phyloP scores from a whole-genome alignment of 2,113 vertebrate genomes.

The Aegypius monachus region DNA sequence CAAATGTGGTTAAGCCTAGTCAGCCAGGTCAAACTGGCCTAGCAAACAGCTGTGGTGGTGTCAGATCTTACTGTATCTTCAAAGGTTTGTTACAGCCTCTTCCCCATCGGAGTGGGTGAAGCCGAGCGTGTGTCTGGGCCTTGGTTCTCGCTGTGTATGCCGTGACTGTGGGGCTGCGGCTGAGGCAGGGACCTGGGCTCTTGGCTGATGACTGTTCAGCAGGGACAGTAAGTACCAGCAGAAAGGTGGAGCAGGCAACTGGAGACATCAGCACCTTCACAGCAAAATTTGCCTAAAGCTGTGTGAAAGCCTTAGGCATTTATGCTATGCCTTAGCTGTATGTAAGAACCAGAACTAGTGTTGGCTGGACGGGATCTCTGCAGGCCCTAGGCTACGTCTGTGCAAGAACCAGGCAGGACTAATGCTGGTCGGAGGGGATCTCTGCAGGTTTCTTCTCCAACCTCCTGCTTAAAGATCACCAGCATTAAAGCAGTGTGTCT shows the following conservation, averaged over 20 bases:
- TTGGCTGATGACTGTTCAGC: not conserved
- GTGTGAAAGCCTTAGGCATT: not conserved
- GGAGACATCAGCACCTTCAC: not conserved
- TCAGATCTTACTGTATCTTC: not conserved
- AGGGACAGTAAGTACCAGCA: not conserved
- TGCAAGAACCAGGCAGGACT: not conserved
- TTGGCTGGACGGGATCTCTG: not conserved
- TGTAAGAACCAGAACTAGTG: not conserved
- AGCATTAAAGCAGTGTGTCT: not conserved
- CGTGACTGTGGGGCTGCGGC: not conserved
- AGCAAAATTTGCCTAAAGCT: not conserved
- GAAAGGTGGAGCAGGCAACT: not conserved
- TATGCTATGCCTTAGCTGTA: no score
- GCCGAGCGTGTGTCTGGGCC: rapidly evolving
- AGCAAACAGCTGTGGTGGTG: not conserved
- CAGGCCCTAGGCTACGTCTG: not conserved
- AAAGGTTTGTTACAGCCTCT: not conserved
- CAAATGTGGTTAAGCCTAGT: not conserved
- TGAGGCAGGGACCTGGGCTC: not conserved
- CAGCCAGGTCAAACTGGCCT: not conserved
- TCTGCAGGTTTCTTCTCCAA: not conserved
- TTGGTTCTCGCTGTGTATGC: not conserved
- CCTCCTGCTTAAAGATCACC: not conserved
- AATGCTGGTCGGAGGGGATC: not conserved
- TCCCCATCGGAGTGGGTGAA: not conserved